Base-by-base conservation (phyloP, 2,888 invertebrate species). In the Chalcosyrphus nemorum region DNA sequence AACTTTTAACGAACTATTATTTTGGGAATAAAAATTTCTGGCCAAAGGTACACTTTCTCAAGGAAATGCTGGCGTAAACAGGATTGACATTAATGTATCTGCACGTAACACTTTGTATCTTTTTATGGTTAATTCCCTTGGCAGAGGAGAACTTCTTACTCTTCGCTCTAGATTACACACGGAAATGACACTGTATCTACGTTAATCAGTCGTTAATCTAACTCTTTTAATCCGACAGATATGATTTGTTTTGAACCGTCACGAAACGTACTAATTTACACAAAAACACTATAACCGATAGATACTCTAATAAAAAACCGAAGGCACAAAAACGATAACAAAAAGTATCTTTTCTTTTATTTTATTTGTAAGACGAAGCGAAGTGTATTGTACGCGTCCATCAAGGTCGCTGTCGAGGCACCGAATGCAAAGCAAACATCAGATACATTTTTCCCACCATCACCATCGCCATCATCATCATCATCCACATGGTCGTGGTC, bases 321-420 rank as follows among this genome's bases (percentile, higher is more conserved):
- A 50, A n/a, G n/a, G n/a, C 24, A 43, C 15, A 43, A 43, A 21
- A 59, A 66, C 32, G 63, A 65, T 80, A 72, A 74, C 78, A 52
- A 50, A 52, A 50, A 56, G 56, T 65, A 27, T 41, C 52, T 70
- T 59, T 29, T 43, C 6, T 45, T 59, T 47, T 54, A 65, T 63
- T 35, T 52, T 3, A 29, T 45, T 19, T 57, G 19, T 47, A 70
- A 66, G 68, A 50, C 68, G n/a, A 75, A 85, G 81, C 85, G 81
- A 76, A 76, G 85, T 76, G 86, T 86, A 85, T 82, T 87, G 86
- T 88, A 88, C 88, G 90, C 90, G 91, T 91, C 91, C 90, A 90
- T 90, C 91, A 91, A 91, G 91, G 91, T 91, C 91, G 91, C 91
- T 90, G 90, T 90, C 90, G 89, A 87, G 88, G 88, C 88, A 90